phyloP scores from a whole-genome alignment of 2,888 invertebrate genomes.

The Caenorhabditis sp. region DNA sequence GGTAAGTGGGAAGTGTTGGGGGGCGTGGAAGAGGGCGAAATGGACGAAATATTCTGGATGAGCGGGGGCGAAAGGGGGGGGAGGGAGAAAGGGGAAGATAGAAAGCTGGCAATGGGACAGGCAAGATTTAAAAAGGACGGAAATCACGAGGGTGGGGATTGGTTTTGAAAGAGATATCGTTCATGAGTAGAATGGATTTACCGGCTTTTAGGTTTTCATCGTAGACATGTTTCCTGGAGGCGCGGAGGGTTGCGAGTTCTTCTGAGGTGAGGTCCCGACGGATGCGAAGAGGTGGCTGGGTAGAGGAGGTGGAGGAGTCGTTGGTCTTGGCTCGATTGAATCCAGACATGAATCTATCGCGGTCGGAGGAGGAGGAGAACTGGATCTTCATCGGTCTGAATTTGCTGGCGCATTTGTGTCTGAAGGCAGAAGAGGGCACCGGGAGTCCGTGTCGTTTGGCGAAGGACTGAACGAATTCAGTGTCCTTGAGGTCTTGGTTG shows the following conservation, averaged over 20 bases:
- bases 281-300: background rate
- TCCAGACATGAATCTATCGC: background rate
- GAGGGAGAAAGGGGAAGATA: background rate
- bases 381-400: constrained; percentile 3
- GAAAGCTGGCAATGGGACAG: background rate
- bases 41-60: too few species aligned
- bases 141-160: constrained; percentile 5
- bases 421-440: background rate
- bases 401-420: background rate
- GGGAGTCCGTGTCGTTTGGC: background rate
- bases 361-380: background rate
- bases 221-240: background rate
- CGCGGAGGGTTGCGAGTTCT: background rate
- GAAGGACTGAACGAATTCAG: background rate
- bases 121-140: background rate
- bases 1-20: too few species aligned
- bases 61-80: background rate
- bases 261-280: background rate
- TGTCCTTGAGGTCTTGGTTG: background rate
- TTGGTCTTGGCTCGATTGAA: background rate
- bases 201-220: constrained; percentile 8
- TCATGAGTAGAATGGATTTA: background rate
- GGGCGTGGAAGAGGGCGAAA: too few species aligned
- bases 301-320: background rate
- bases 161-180: background rate